phyloP scores from a whole-genome alignment of 2,113 vertebrate species.

The human (Homo sapiens) region DNA sequence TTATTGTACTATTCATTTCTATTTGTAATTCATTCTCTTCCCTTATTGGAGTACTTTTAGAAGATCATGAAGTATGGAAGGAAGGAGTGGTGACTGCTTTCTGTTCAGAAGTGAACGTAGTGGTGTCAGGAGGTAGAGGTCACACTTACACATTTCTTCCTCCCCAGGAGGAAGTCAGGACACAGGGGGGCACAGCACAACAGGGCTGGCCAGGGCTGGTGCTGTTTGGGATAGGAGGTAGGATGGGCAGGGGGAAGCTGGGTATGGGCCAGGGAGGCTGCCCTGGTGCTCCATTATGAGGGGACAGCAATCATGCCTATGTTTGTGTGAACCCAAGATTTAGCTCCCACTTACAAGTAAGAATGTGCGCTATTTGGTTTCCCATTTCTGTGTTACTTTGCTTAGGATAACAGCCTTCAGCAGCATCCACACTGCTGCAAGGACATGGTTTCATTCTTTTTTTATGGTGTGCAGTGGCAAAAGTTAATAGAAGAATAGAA shows the following conservation, averaged over 20 bases:
- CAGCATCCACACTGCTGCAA: not conserved
- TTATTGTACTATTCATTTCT: not conserved
- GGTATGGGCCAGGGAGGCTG: too few relatives aligned
- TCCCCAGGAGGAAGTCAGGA: not conserved
- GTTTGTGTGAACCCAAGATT: too few relatives aligned
- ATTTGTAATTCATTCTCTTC: not conserved
- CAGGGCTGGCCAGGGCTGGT: not conserved
- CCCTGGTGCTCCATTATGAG: not conserved
- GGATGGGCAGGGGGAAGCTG: not conserved
- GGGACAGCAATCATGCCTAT: not conserved
- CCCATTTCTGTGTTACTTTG: too few relatives aligned
- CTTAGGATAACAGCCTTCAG: too few relatives aligned
- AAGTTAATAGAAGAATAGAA: not conserved
- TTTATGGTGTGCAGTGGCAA: not conserved
- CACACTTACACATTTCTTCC: accelerated
- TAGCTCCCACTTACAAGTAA: too few relatives aligned
- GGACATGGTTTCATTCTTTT: too few relatives aligned
- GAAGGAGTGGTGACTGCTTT: not conserved
- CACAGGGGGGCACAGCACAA: not conserved
- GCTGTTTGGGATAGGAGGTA: not conserved
- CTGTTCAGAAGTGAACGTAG: not conserved
- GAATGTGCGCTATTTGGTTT: too few relatives aligned
- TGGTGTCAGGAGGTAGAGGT: not conserved
- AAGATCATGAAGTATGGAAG: not conserved
- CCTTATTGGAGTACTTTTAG: not conserved